Conservation (phyloP, 2,113 vertebrate species). For the Ascaphus truei region DNA sequence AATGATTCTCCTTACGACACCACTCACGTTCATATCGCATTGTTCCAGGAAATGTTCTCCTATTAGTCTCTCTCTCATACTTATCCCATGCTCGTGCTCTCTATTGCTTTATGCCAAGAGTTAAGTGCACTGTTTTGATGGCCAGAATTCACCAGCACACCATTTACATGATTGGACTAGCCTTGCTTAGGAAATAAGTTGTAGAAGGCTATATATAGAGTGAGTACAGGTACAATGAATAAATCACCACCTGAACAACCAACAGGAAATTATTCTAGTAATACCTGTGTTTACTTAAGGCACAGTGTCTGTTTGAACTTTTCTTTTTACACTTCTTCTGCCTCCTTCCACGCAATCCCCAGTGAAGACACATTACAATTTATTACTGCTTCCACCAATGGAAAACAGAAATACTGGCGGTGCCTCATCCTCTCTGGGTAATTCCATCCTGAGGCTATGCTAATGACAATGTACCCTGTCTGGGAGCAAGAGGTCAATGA, state of each 20-base stretch:
- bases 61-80: neutral
- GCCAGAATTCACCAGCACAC: neutral
- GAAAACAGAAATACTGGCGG: conserved; percentile 47
- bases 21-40: too few species aligned
- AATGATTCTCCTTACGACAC: too few species aligned
- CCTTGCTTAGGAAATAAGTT: neutral
- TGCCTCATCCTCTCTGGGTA: conserved; percentile 40
- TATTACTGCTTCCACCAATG: conserved; percentile 36
- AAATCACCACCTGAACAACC: conserved; percentile 23
- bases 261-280: conserved; percentile 42
- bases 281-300: conserved; percentile 39
- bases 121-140: neutral
- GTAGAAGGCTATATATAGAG: neutral
- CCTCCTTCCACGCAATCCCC: neutral
- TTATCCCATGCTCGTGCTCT: neutral
- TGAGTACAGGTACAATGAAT: neutral
- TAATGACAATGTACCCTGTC: conserved; percentile 41
- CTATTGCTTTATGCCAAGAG: neutral
- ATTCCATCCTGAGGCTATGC: conserved; percentile 42
- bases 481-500: conserved; percentile 49
- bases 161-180: neutral
- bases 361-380: conserved; percentile 42
- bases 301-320: neutral
- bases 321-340: conserved; percentile 25
- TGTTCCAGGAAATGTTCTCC: neutral